These are phyloP conservation scores for Myxocyprinus asiaticus DNA, from an alignment of 2,113 vertebrate species.

Conservation along the genomic window DNA sequence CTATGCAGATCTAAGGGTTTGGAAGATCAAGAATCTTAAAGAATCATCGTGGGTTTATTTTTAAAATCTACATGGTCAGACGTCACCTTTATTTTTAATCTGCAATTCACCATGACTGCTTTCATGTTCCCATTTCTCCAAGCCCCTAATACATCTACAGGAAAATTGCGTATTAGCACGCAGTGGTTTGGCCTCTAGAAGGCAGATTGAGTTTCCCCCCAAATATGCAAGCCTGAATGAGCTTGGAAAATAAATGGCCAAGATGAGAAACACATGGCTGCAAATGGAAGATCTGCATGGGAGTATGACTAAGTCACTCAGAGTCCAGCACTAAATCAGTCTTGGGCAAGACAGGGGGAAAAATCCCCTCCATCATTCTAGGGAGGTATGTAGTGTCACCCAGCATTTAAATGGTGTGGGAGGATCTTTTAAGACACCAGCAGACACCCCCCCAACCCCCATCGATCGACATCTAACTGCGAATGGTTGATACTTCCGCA, in stretches of 20 bases:
- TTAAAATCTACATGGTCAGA: not conserved
- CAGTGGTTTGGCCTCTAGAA: constrained; percentile 32
- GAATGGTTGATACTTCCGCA: constrained; percentile 50
- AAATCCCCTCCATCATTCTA: constrained; percentile 24
- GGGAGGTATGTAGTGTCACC: constrained; percentile 16
- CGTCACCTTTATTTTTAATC: constrained; percentile 4
- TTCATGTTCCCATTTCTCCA: constrained; percentile 28
- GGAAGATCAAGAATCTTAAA: too few relatives aligned
- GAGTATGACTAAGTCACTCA: constrained; percentile 3
- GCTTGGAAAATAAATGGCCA: constrained; percentile 62
- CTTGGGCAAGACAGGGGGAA: constrained; percentile 4
- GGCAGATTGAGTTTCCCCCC: constrained; percentile 67
- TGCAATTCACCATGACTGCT: constrained; percentile 15
- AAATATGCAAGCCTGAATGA: constrained; percentile 62
- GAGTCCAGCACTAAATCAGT: constrained; percentile 23
- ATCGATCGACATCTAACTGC: constrained; percentile 32
- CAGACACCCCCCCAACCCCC: constrained; percentile 48
- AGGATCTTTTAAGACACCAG: constrained; percentile 35
- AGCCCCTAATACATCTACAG: constrained; percentile 5
- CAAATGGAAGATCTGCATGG: not conserved
- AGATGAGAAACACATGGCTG: constrained; percentile 77
- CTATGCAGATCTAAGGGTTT: too few relatives aligned
- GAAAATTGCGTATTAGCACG: constrained; percentile 6
- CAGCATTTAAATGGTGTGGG: constrained; percentile 30
- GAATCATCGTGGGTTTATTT: too few relatives aligned